Evolutionary conservation across 35 echinoderm and acorn worm species (phyloP), one percentile per base, ranked within the genome.

Genomic region (Diadema setosum): DNA sequence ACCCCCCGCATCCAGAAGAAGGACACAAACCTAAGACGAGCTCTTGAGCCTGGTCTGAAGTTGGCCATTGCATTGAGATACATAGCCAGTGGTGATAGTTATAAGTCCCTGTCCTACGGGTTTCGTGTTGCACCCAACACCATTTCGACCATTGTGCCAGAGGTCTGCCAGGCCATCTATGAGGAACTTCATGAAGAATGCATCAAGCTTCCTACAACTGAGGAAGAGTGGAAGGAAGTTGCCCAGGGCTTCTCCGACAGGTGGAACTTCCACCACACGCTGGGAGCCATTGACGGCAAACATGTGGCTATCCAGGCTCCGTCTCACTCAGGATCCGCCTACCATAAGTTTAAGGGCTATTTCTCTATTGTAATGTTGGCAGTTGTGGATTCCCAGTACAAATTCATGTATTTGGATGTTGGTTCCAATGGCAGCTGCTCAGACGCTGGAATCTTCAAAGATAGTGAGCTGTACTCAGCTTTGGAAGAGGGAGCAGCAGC

Each of bases 201-300:
- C 41, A 31, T 48, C 58, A 26, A 42, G 23, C 12, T n/a, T 45
- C 67, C 85, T 14, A 75, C 44, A 35, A 76, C 65, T 24, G 39
- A 63, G 27, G 58, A 76, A 45, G 85, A 49, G 32, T 87, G 85
- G 65, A 36, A 29, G 43, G 26, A 3, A 21, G 33, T 87, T 29
- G 45, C 41, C 39, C 17, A 87, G 45, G 14, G 11, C 14, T 87
- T 76, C 39, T 46, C 64, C 40, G 42, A 69, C 23, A 37, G 44
- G 26, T 87, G 85, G 85, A 87, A 87, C 63, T 87, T 76, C 67
- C 64, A 74, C 39, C 9, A 50, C 45, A 29, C 20, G 12, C n/a
- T 76, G 20, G 85, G 64, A 35, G 85, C 85, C 14, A 39, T 81
- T 8, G 59, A 64, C 34, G 76, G 76, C 42, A 81, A 39, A 44